Conservation (phyloP, 2,113 vertebrate genomes). For the Alectura lathami region DNA sequence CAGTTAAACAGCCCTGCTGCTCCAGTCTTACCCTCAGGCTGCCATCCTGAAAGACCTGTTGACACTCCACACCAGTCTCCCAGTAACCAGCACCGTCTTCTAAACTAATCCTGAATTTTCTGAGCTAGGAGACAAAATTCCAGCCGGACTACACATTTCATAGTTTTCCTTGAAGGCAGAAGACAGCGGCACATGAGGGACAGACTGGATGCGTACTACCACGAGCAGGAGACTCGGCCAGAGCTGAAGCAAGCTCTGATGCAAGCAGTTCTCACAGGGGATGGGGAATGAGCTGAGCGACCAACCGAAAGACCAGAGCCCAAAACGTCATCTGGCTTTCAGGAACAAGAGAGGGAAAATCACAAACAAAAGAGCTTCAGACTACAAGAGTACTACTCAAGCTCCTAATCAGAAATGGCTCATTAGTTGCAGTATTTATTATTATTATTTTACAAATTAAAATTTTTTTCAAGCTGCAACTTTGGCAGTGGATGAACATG, state of each 20-base stretch:
- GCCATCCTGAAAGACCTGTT: accelerated
- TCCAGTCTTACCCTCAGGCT: accelerated
- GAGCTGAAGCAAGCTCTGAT: not conserved
- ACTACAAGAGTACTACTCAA: not conserved
- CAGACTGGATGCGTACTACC: not conserved
- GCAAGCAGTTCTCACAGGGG: not conserved
- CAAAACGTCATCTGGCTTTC: not conserved
- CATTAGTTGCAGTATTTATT: not conserved
- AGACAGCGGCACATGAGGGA: not conserved
- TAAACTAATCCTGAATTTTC: not conserved
- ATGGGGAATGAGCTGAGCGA: not conserved
- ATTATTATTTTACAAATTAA: not conserved
- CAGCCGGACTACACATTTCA: not conserved
- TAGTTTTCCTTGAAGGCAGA: not conserved
- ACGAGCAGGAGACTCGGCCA: not conserved
- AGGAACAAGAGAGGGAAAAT: not conserved
- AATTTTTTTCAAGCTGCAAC: not conserved
- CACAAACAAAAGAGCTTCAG: not conserved
- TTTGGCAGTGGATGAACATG: not conserved
- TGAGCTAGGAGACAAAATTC: not conserved
- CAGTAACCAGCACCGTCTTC: not conserved
- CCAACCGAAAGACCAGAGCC: not conserved
- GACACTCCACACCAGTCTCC: not conserved
- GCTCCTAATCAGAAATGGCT: not conserved
- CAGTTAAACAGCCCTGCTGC: not conserved